Base-by-base conservation (phyloP, 2,797 vertebrate species). In the Hafferia zeledoni region DNA sequence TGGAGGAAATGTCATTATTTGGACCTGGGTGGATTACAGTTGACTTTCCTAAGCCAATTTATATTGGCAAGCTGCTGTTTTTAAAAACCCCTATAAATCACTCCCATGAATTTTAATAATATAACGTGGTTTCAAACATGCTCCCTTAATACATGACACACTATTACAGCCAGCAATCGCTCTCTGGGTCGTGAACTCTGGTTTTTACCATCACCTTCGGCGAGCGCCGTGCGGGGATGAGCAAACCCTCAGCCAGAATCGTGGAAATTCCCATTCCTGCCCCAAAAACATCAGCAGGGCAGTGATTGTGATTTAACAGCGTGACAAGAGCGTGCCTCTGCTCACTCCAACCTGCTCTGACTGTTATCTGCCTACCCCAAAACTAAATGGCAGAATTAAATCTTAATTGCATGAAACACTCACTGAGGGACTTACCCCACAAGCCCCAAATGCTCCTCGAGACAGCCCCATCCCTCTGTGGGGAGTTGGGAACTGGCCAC, bases 1-100 rank as follows among this genome's bases (percentile, higher is more conserved):
- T 86, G 83, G 89, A 92, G 91, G 87, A 92, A 88, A 96, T 96
- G 94, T 95, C 95, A 96, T 97, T 97, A 97, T 97, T 97, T 94
- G 93, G 84, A 94, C 80, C 95, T 72, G 83, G 80, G 88, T 92
- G 95, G 95, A 95, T 96, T 96, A 94, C 87, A 89, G 95, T 95
- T 91, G 89, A 92, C 95, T 95, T 94, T 91, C 65, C 86, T 97
- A 94, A 95, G 93, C 95, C 95, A 89, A 94, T 97, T 97, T 97
- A 94, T 96, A 97, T 97, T 94, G 95, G 95, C 95, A 92, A 96
- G 91, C 93, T 94, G 94, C 90, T 87, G 95, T 80, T 95, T 93
- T 95, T 83, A 96, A 88, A 94, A 65, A 37, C 63, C 85, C 74
- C 95, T 92, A 94, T 97, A 94, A 96, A 96, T 97, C 94, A 95